A percentile compares a stretch with the other conserved stretches of the same genome.
phyloP scores from a whole-genome alignment of 2,797 vertebrate species.

The Sternotherus odoratus region DNA sequence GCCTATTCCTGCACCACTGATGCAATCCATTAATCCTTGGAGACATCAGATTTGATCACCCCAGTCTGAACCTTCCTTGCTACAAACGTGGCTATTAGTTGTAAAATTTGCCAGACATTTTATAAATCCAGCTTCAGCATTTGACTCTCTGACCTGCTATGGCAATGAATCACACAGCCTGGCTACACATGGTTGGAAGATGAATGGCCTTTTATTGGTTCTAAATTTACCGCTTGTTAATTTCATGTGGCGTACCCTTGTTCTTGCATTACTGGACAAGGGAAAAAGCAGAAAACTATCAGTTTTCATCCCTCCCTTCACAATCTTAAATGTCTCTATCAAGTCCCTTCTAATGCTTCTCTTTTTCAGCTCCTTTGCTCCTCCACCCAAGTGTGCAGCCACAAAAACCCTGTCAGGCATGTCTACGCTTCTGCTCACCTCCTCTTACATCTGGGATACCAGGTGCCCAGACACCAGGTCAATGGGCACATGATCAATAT shows the following conservation, averaged over 20 bases:
- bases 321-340: slow-evolving; percentile 2
- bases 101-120: not conserved
- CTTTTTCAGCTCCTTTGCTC: not conserved
- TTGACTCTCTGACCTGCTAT: not conserved
- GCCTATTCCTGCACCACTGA: not conserved
- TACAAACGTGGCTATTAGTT: not conserved
- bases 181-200: not conserved
- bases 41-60: not conserved
- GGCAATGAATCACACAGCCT: not conserved
- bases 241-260: not conserved
- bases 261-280: not conserved
- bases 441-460: not conserved
- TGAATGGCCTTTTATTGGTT: not conserved
- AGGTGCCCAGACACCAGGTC: not conserved
- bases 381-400: not conserved
- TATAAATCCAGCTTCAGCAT: not conserved
- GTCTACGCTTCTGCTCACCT: not conserved
- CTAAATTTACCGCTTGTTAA: slow-evolving; percentile 41
- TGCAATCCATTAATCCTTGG: not conserved
- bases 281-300: not conserved
- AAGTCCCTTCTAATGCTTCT: not conserved
- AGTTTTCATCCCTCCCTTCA: not conserved
- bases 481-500: not conserved
- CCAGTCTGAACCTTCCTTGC: fast-evolving
- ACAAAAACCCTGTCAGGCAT: not conserved